These are phyloP conservation scores for Acanthococcus lagerstroemiae DNA, from an alignment of 2,888 invertebrate species.

Conservation along the genomic window DNA sequence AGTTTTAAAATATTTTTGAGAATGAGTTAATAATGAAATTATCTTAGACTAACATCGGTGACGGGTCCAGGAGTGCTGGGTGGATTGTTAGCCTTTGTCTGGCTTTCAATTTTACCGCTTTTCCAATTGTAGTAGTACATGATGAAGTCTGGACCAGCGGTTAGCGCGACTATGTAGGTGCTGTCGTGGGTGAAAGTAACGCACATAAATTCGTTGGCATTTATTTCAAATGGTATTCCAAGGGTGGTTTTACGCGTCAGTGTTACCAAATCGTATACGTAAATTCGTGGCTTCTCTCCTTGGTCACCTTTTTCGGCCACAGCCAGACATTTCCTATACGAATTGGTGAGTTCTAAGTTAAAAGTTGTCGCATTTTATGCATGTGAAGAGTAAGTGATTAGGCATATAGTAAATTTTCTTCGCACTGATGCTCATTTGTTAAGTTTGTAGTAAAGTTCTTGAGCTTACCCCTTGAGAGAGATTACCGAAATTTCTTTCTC, in stretches of 20 bases:
- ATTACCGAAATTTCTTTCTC: constrained; percentile 52
- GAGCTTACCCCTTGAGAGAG: constrained; percentile 1
- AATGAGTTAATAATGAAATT: neutral
- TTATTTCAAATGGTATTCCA: constrained; percentile 51
- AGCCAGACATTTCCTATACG: constrained; percentile 53
- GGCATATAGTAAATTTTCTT: too few species aligned
- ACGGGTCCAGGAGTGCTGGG: constrained; percentile 56
- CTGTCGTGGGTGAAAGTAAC: constrained; percentile 73
- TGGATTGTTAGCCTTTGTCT: constrained; percentile 59
- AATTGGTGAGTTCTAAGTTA: too few species aligned
- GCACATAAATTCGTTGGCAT: constrained; percentile 56
- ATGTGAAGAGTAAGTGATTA: too few species aligned
- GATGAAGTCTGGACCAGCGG: constrained; percentile 73
- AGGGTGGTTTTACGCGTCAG: constrained; percentile 58
- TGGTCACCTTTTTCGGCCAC: constrained; percentile 42
- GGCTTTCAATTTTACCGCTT: constrained; percentile 67
- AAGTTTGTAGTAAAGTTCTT: too few species aligned
- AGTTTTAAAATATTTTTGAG: too few species aligned
- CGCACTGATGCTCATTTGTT: too few species aligned
- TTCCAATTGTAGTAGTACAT: constrained; percentile 73
- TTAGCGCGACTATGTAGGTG: constrained; percentile 66
- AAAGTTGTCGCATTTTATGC: too few species aligned
- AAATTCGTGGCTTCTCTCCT: constrained; percentile 52
- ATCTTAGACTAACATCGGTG: constrained; percentile 44
- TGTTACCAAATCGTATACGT: constrained; percentile 60